Base-by-base conservation (phyloP, 2,797 vertebrate genomes). In the Pteropus rufus region DNA sequence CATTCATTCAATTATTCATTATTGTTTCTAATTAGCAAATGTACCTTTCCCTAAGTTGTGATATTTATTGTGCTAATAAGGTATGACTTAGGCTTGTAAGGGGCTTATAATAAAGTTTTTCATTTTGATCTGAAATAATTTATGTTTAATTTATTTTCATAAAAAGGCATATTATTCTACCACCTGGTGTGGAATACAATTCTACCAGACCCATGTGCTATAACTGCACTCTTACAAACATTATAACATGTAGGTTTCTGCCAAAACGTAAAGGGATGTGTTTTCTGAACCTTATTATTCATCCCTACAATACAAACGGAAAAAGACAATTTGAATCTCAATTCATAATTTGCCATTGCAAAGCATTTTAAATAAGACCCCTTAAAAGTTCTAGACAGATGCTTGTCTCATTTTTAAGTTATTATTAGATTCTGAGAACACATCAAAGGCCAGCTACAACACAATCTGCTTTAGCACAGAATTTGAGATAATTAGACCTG, bases 331-430 rank as follows among this genome's bases (percentile, higher is more conserved):
- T 96, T 96, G 92, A 94, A 90, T 96, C 85, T 76, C 64, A 90
- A 70, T 54, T 69, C 80, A 65, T 93, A 49, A 95, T 86, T 96
- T 96, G 49, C n/a, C 24, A 65, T 79, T 86, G 83, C 39, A 82
- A 94, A 89, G n/a, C 46, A 89, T 84, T 96, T 97, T 92, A 93
- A 94, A 94, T 62, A 58, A 83, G 69, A 89, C 10, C 41, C 46
- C 75, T 79, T 69, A 64, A 76, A 95, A 88, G 19, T 91, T 95
- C 89, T 85, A 56, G 92, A 65, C 52, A 95, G 89, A 96, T 58
- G 64, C 54, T 95, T 86, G 41, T 93, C 70, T 95, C 89, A 91
- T 96, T 93, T 96, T 87, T 73, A 89, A 94, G 56, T 92, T 95
- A 95, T 95, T 83, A 84, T 93, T 96, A 95, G 91, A 81, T 46